These are phyloP conservation scores for Andrena fulva DNA, from an alignment of 2,888 invertebrate genomes.

Conservation along the genomic window DNA sequence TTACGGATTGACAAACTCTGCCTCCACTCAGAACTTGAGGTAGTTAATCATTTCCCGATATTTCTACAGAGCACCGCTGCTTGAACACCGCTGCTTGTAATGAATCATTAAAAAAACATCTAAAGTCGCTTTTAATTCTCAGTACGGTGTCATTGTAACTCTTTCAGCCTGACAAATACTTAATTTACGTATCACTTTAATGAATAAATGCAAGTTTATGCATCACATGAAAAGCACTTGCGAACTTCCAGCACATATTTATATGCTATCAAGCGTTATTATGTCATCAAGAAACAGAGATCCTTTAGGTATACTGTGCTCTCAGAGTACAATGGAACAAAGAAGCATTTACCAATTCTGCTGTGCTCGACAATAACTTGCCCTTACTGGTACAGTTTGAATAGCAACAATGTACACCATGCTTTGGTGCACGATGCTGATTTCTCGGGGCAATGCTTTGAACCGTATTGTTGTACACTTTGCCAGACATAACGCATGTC, in stretches of 20 bases:
- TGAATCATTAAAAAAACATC: no score
- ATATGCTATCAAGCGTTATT: constrained; percentile 47
- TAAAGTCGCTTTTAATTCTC: no score
- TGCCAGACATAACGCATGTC: neutral
- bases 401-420: constrained; percentile 52
- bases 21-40: no score
- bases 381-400: constrained; percentile 52
- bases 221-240: neutral
- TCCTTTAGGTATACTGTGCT: constrained; percentile 40
- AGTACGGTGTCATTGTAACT: no score
- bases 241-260: constrained; percentile 1
- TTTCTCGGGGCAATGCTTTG: constrained; percentile 31
- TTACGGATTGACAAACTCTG: no score
- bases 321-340: constrained; percentile 59
- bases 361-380: constrained; percentile 59
- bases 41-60: no score
- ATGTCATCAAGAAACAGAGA: constrained; percentile 41
- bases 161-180: neutral
- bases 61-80: no score
- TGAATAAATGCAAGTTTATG: neutral
- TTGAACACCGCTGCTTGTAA: no score
- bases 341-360: constrained; percentile 62
- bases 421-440: constrained; percentile 29
- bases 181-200: neutral
- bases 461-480: neutral